Conservation (phyloP, 2,113 vertebrate species). For the Corythornis vintsioides region DNA sequence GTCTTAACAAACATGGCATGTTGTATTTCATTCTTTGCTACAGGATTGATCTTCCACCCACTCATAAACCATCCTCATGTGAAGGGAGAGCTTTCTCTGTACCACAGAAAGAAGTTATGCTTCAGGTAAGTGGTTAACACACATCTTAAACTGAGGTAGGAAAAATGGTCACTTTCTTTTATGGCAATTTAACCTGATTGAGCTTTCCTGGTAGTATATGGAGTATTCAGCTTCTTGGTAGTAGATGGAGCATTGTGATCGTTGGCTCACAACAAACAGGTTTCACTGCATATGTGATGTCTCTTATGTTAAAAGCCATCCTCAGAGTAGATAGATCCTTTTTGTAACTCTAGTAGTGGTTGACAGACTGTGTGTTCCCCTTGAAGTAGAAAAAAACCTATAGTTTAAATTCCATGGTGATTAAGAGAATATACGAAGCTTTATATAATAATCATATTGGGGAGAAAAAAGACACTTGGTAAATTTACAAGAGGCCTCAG, state of each 20-base stretch:
- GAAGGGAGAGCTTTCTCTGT: constrained; percentile 60
- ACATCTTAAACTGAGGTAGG: not conserved
- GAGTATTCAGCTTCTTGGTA: not conserved
- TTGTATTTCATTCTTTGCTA: constrained; percentile 2
- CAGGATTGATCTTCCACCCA: constrained; percentile 81
- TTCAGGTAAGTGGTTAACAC: constrained; percentile 50
- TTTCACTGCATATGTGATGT: rapidly evolving
- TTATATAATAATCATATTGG: not conserved
- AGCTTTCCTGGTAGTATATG: not conserved
- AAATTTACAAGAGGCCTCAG: not conserved
- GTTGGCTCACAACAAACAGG: not conserved
- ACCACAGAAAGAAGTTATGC: constrained; percentile 69
- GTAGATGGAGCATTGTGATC: not conserved
- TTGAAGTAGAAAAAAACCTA: not conserved
- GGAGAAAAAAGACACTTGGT: not conserved
- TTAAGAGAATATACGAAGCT: not conserved
- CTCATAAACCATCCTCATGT: constrained; percentile 74
- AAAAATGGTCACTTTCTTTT: not conserved
- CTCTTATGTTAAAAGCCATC: not conserved
- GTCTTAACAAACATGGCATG: not conserved
- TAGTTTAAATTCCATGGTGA: not conserved
- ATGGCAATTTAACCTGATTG: not conserved
- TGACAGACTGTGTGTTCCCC: not conserved
- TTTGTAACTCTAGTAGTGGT: not conserved
- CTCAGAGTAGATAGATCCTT: not conserved